Evolutionary conservation across 2,888 invertebrate species (phyloP), one percentile per base, ranked within the genome.

Genomic region (Ectropis crepuscularia): DNA sequence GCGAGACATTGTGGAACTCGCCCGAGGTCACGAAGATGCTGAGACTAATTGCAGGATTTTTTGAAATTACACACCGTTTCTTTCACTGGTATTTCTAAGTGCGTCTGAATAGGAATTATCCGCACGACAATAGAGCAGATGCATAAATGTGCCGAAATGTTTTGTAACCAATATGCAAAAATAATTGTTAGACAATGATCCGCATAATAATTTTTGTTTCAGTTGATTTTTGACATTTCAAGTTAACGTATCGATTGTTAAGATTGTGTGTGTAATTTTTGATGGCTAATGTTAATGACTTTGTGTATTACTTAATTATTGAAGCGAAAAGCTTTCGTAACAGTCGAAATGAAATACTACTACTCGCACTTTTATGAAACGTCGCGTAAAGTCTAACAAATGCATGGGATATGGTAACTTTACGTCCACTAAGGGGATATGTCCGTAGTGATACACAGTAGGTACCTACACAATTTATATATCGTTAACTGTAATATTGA

Each of bases 81-180:
- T 28, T 28, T 28, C 16, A 28, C 16, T 28, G 16, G 46, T 54
- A 38, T 55, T 61, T 45, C 57, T 49, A 48, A 58, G 48, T 45
- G 41, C 39, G 57, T 5, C 45, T 53, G 63, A 63, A 64, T 55
- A 47, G 48, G 51, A 55, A 46, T 55, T 54, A 60, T 43, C 55
- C 28, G 46, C 55, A 54, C 49, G 50, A 63, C 50, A 64, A 59
- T 55, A 8, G 50, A 42, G 36, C 41, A 38, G 46, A 47, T 57
- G 60, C 55, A 10, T 41, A 9, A 6, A 54, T 12, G 16, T 64
- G 54, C 47, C 46, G 59, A 59, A 64, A 64, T 42, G 10, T 50
- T 60, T 59, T 47, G 55, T 60, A 60, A 64, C 36, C 46, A 11
- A 8, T 11, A 51, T 63, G 51, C 55, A 55, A 63, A 63, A 60